Evolutionary conservation across 2,888 invertebrate species (phyloP).

Genomic region (Cerceris rybyensis): DNA sequence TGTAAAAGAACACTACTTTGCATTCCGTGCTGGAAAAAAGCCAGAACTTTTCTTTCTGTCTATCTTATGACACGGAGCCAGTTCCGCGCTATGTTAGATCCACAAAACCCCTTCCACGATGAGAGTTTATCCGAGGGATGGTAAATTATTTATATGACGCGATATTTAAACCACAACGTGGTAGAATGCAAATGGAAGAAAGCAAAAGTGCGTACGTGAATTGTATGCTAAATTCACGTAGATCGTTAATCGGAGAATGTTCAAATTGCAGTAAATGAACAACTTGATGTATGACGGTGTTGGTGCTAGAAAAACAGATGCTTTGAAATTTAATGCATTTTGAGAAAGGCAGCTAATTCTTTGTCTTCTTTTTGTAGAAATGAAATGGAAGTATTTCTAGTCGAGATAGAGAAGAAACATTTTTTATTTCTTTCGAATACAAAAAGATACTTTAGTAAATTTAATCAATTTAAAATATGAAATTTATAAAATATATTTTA

Average conservation of each 20-base stretch:
- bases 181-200: slow-evolving; percentile 72
- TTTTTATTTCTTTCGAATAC: no score
- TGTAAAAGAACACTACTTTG: slow-evolving; percentile 38
- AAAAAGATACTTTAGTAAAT: no score
- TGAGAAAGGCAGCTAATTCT: no score
- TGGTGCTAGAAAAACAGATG: no score
- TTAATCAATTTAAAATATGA: no score
- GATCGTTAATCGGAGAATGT: slow-evolving; percentile 4
- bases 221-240: slow-evolving; percentile 41
- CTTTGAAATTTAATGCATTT: no score
- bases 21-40: slow-evolving; percentile 59
- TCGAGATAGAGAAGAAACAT: no score
- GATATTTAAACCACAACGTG: slow-evolving; percentile 56
- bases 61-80: neutral
- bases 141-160: slow-evolving; percentile 51
- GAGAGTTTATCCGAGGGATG: neutral
- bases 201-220: slow-evolving; percentile 67
- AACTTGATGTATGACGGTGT: neutral
- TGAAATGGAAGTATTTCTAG: no score
- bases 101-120: slow-evolving; percentile 4
- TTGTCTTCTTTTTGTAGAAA: no score
- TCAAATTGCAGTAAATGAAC: slow-evolving; percentile 21
- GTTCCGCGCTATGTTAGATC: neutral
- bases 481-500: no score
- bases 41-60: slow-evolving; percentile 50